Percentiles rank a stretch among this genome's conserved stretches.
Conservation (phyloP, 1,140 invertebrate genomes). For the Parasteatoda tepidariorum region DNA sequence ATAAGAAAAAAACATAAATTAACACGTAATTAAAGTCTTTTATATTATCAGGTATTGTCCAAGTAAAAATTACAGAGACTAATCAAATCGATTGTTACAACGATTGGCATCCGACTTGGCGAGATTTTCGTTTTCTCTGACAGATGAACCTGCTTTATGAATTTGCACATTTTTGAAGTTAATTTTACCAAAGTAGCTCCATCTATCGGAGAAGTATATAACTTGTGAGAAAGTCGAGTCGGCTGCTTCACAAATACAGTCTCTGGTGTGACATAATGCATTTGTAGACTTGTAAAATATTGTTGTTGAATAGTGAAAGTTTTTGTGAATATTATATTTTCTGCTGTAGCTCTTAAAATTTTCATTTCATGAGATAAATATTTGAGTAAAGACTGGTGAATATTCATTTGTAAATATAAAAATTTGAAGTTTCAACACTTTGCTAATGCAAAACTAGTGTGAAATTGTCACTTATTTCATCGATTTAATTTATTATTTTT, state of each 20-base stretch:
- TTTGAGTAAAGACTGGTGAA: background rate
- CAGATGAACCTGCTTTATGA: background rate
- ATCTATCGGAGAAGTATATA: background rate
- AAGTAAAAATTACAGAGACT: too few species aligned
- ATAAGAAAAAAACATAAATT: too few species aligned
- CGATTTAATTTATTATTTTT: background rate
- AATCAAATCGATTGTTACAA: too few species aligned
- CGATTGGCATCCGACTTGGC: too few species aligned
- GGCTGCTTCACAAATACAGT: background rate
- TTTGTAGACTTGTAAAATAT: background rate
- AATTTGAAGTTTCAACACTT: background rate
- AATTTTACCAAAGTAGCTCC: background rate
- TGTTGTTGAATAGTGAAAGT: background rate
- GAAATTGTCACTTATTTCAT: background rate
- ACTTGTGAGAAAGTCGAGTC: background rate
- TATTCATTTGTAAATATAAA: background rate
- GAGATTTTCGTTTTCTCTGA: too few species aligned
- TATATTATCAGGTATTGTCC: too few species aligned
- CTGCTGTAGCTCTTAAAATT: background rate
- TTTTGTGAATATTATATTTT: background rate
- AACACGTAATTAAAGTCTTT: too few species aligned
- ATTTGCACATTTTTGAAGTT: background rate
- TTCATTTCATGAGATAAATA: background rate
- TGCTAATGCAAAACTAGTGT: background rate
- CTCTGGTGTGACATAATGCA: background rate